Conservation (phyloP, 2,888 invertebrate species). For the Sesia bembeciformis region DNA sequence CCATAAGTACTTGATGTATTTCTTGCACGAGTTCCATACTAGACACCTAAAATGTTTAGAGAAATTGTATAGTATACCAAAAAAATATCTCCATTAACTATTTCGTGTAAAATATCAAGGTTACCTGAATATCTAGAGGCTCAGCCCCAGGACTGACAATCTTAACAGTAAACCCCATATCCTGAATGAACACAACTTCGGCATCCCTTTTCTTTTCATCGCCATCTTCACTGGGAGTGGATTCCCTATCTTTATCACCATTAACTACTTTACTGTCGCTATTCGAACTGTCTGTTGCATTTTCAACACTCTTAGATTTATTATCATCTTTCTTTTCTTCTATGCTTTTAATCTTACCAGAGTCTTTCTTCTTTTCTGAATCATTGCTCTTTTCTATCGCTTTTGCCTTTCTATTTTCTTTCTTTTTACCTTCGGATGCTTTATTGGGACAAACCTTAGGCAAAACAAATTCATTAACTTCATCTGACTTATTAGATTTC, state of each 20-base stretch:
- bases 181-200: slow-evolving; percentile 91
- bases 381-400: slow-evolving; percentile 35
- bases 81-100: slow-evolving; percentile 11
- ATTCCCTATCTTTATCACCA: slow-evolving; percentile 60
- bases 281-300: slow-evolving; percentile 34
- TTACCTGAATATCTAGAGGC: slow-evolving; percentile 92
- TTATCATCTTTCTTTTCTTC: slow-evolving; percentile 32
- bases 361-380: slow-evolving; percentile 39
- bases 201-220: slow-evolving; percentile 79
- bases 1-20: slow-evolving; percentile 98
- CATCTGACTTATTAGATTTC: slow-evolving; percentile 56
- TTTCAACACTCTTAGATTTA: slow-evolving; percentile 26
- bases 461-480: slow-evolving; percentile 27
- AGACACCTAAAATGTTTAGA: slow-evolving; percentile 79
- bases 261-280: slow-evolving; percentile 46
- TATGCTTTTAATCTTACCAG: slow-evolving; percentile 28
- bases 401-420: slow-evolving; percentile 45
- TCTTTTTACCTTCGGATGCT: slow-evolving; percentile 41
- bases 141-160: slow-evolving; percentile 94
- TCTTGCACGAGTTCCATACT: slow-evolving; percentile 98
- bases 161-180: slow-evolving; percentile 94
- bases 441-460: slow-evolving; percentile 31
- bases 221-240: slow-evolving; percentile 62
- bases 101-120: slow-evolving; percentile 3
- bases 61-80: not conserved